These are phyloP conservation scores for Chymomyza amoena DNA, from an alignment of 2,888 invertebrate genomes.

Conservation along the genomic window DNA sequence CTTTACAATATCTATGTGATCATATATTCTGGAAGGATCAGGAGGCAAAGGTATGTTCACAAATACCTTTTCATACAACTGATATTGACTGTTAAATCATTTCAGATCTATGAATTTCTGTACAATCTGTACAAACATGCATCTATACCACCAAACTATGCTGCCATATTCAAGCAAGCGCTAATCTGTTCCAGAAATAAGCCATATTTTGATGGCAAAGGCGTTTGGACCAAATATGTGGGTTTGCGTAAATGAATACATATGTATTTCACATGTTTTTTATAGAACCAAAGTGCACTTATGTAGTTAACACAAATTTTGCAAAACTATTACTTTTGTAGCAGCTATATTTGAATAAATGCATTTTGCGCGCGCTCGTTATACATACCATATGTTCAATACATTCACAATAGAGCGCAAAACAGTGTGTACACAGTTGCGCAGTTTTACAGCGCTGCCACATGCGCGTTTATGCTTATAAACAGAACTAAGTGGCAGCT, in stretches of 20 bases:
- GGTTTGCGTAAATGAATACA: constrained; percentile 75
- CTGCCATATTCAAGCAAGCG: constrained; percentile 80
- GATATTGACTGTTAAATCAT: constrained; percentile 20
- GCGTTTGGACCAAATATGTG: constrained; percentile 78
- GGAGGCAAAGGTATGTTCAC: constrained; percentile 69
- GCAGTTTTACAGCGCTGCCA: not conserved
- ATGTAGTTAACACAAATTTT: constrained; percentile 20
- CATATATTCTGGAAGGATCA: constrained; percentile 77
- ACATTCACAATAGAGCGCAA: not conserved
- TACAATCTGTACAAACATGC: constrained; percentile 78
- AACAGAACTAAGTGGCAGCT: not conserved
- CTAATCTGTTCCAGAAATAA: constrained; percentile 79
- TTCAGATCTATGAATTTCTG: constrained; percentile 81
- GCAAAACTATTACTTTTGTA: no score
- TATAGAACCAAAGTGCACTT: constrained; percentile 59
- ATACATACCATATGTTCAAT: not conserved
- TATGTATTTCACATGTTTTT: not conserved
- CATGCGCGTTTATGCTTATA: not conserved
- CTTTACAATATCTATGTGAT: constrained; percentile 78
- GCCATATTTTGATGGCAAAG: constrained; percentile 76
- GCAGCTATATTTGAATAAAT: constrained; percentile 30
- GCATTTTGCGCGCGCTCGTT: constrained; percentile 14
- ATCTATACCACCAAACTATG: constrained; percentile 74
- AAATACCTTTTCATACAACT: not conserved
- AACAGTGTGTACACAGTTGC: not conserved